Percentiles rank a stretch among this genome's conserved stretches.
These are phyloP conservation scores for Desoria tigrina DNA, from an alignment of 2,888 invertebrate genomes.

Conservation along the genomic window DNA sequence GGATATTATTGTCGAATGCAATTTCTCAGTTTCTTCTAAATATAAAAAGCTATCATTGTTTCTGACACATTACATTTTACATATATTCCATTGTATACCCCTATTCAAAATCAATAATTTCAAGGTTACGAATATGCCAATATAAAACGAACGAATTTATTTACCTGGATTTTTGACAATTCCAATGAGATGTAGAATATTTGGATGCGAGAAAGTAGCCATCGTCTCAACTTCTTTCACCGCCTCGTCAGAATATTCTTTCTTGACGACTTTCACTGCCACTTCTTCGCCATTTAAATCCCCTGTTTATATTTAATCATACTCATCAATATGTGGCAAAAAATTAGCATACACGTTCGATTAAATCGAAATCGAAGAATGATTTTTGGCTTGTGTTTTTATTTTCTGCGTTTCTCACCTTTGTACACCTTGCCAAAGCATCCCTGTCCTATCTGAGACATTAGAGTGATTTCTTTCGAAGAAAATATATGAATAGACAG, in stretches of 20 bases:
- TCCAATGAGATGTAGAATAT: constrained; percentile 77
- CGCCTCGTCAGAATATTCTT: constrained; percentile 72
- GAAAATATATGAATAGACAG: constrained; percentile 64
- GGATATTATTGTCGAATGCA: too few species aligned
- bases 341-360: background rate
- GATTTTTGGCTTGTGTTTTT: background rate
- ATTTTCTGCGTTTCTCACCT: constrained; percentile 69
- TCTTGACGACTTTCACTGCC: constrained; percentile 79
- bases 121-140: background rate
- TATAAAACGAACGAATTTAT: too few species aligned
- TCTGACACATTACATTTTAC: too few species aligned
- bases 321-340: background rate
- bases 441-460: constrained; percentile 80
- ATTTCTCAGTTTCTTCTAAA: too few species aligned
- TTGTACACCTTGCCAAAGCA: constrained; percentile 86
- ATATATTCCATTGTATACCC: too few species aligned
- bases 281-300: constrained; percentile 62
- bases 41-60: too few species aligned
- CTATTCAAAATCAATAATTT: too few species aligned
- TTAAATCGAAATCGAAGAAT: background rate
- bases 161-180: constrained; percentile 60
- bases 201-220: constrained; percentile 76
- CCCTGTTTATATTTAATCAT: constrained; percentile 57
- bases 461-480: constrained; percentile 68
- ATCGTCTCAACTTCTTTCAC: constrained; percentile 81